Conservation (phyloP, 2,888 invertebrate species). For the Pachymerium ferrugineum region DNA sequence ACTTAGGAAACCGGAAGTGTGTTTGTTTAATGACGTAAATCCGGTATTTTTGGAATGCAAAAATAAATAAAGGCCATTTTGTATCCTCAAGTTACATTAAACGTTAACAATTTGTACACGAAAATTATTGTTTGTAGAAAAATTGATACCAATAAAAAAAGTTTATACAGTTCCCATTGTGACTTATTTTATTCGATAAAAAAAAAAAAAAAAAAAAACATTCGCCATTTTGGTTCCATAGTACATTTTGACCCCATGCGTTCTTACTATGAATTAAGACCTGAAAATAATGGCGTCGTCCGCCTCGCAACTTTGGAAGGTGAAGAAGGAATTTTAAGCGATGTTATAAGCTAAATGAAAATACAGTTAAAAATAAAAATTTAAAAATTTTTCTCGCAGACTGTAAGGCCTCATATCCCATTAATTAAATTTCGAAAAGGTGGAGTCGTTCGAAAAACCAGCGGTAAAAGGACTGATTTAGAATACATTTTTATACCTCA, state of each 20-base stretch:
- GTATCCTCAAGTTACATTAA: no score
- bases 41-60: no score
- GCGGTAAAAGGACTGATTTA: not conserved
- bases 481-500: no score
- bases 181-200: no score
- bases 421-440: slow-evolving; percentile 27
- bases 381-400: not conserved
- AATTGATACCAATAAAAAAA: no score
- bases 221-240: not conserved
- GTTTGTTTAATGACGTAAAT: not conserved
- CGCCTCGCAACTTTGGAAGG: slow-evolving; percentile 17
- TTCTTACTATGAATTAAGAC: not conserved
- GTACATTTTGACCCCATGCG: no score
- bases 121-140: no score
- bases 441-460: not conserved
- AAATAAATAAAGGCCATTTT: no score
- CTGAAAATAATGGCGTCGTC: slow-evolving; percentile 21
- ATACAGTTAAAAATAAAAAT: not conserved
- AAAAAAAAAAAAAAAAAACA: no score
- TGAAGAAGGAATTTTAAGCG: not conserved
- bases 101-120: no score
- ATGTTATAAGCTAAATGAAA: not conserved
- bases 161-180: no score
- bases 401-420: slow-evolving; percentile 9
- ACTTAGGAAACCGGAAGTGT: not conserved